Base-by-base conservation (phyloP, 2,888 invertebrate species). In the Ischnura elegans region DNA sequence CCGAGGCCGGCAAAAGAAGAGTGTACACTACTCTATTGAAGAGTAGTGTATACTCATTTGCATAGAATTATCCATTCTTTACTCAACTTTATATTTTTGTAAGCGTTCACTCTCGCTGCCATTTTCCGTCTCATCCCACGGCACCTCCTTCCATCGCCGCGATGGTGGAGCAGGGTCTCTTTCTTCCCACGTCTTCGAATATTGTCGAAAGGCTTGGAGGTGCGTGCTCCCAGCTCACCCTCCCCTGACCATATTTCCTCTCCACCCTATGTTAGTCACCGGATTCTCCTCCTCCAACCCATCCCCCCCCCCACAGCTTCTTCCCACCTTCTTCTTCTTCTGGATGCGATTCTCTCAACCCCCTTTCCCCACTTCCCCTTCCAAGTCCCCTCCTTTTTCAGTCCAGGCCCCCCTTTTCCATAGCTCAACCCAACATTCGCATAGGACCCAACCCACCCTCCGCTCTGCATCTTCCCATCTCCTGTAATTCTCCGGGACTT, bases 401-500 rank as follows among this genome's bases (percentile, higher is more conserved):
- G 45, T 51, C n/a, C 2, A 16, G 2, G 16, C 5, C 36, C 36
- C 76, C 76, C 36, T 36, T 61, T 36, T 45, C 87, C 25, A 25
- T 51, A 8, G 55, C 90, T 87, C 55, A 21, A n/a, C 21, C 90
- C 90, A 42, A 6, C 87, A n/a, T n/a, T n/a, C 51, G 36, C 51
- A 8, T 47, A 47, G 47, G 51, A 51, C 13, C 13, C 4, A 21
- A 21, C 42, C 55, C 66, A 25, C 25, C 66, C 36, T 36, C 76
- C 76, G 29, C 76, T 76, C 76, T 76, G 76, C 76, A 76, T 87
- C 51, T 87, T 87, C 87, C 90, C 90, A 61, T 90, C 90, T 90
- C 90, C 90, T 90, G 90, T 90, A 90, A 76, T 76, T 76, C 76
- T 76, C 76, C 76, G 76, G 76, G 76, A 90, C 90, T 55, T 90